Base-by-base conservation (phyloP, 2,113 vertebrate species). In the Bubalus kerabau region DNA sequence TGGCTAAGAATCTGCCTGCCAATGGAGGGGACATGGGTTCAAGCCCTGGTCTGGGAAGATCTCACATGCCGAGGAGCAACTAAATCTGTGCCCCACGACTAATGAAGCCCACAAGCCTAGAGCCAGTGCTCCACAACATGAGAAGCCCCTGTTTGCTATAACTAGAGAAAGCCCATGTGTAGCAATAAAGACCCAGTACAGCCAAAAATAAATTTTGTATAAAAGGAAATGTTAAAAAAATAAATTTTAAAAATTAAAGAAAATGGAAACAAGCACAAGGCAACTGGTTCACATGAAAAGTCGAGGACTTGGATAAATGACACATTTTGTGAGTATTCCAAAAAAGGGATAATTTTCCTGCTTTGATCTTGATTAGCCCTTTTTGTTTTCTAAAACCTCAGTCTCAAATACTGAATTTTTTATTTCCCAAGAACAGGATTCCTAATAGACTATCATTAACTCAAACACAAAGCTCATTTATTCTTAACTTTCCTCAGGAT, bases 301-400 rank as follows among this genome's bases (percentile, higher is more conserved):
- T 71, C 21, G 4, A 93, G 62, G 32, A 82, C 85, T 82, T 59
- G 26, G 40, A 32, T 89, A 92, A 92, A 54, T 59, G 48, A 87
- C 14, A 86, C 56, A 86, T 87, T 89, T 92, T 48, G n/a, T 52
- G 4, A 91, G 17, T 57, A 82, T 81, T 91, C 82, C 28, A 78
- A 89, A 78, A 81, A 92, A 91, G 59, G 26, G 24, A 91, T 64
- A 89, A 40, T 36, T 76, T 80, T 21, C 23, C 64, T 83, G 19
- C 24, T 91, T 95, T 96, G 30, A 82, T 57, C 36, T 86, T 60
- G 6, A 78, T 50, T 74, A 91, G 28, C 26, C 28, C 32, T 64
- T 83, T 93, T 96, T 91, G 78, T 91, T 91, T 87, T 80, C 88
- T 87, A 92, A 85, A 89, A 93, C n/a, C 57, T 94, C 93, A 89